Evolutionary conservation across 2,888 invertebrate genomes (phyloP), one percentile per base, ranked within the genome.

Genomic region (Caenorhabditis sinica): DNA sequence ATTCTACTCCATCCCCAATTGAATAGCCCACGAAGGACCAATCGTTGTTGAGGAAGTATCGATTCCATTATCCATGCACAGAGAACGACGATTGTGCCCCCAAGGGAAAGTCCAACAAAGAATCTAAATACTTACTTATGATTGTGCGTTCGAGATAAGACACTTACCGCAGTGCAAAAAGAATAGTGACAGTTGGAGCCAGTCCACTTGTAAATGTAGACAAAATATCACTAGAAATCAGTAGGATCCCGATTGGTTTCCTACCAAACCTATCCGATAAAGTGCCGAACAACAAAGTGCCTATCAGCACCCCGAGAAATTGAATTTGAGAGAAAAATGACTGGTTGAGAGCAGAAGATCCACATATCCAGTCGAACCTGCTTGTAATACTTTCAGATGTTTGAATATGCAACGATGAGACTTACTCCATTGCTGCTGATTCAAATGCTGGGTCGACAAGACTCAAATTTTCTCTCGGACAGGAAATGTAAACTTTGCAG

Each of bases 61-160:
- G 89, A 71, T 77, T 91, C 91, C 91, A 92, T 92, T 6, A 91
- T 88, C 82, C 87, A 91, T 4, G 91, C 88, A 49, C 88, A 91
- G 0, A 90, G 83, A 9, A 90, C 91, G 8, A 90, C 91, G 0
- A 92, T 61, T 9, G 85, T 86, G 45, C 91, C 91, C 17, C 91
- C 85, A 30, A 74, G 23, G 2, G 86, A 86, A 9, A 91, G 77
- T 33, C 90, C 90, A 36, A 90, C 80, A 30, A 90, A 83, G 65
- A 90, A 90, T 17, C 80, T 73, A 45, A 33, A 71, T 5, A 20
- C 11, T 25, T 43, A 0, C 45, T 25, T 58, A 33, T 2, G 25
- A 61, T 6, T 11, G 0, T 17, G n/a, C n/a, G n/a, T n/a, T n/a
- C n/a, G n/a, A n/a, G n/a, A n/a, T n/a, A n/a, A n/a, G n/a, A n/a